Conservation (phyloP, 2,113 vertebrate genomes). For the Sylvilagus bachmani region DNA sequence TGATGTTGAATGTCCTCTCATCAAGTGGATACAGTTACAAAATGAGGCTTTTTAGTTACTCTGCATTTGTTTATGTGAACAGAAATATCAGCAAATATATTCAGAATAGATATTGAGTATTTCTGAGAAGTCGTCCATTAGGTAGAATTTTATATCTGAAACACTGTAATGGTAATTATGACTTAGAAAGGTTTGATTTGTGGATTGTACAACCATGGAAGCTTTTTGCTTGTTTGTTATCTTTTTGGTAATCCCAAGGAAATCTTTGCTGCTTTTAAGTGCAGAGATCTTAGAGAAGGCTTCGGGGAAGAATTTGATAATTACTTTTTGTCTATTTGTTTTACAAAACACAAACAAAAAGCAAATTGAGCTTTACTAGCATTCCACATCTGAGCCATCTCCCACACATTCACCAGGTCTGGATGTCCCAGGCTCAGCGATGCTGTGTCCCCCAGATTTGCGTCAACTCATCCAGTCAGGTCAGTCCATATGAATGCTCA, state of each 20-base stretch:
- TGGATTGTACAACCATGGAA: constrained; percentile 6
- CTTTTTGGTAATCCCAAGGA: not conserved
- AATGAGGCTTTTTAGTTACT: not conserved
- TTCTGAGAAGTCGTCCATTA: not conserved
- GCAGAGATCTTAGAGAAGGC: not conserved
- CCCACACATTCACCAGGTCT: not conserved
- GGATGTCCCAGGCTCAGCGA: not conserved
- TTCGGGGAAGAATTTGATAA: not conserved
- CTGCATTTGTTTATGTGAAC: not conserved
- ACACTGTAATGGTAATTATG: not conserved
- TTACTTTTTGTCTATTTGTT: not conserved
- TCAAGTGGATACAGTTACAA: not conserved
- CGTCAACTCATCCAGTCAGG: not conserved
- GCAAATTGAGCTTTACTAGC: not conserved
- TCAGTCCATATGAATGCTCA: not conserved
- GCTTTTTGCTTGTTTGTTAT: not conserved
- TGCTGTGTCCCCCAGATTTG: fast-evolving
- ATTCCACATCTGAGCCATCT: not conserved
- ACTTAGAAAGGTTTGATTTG: constrained; percentile 10
- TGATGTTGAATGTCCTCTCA: not conserved
- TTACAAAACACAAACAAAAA: constrained; percentile 43
- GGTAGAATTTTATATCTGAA: constrained; percentile 36
- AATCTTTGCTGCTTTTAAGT: not conserved
- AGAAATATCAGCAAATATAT: constrained; percentile 19
- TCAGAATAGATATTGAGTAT: not conserved